Evolutionary conservation across 1,140 invertebrate species (phyloP).

Genomic region (Cydia strobilella): DNA sequence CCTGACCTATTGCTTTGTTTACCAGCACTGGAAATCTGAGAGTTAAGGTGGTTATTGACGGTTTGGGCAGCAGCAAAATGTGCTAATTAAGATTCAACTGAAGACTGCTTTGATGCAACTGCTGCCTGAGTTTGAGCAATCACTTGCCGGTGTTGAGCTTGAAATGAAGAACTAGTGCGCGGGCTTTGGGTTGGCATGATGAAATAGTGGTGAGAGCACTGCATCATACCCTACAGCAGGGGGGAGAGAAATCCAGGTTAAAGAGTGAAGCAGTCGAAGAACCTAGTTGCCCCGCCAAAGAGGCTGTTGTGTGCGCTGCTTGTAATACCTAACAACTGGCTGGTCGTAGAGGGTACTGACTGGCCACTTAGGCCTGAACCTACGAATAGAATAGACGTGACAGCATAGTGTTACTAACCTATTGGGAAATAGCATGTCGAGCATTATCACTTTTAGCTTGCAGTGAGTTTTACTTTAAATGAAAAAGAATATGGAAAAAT

Average conservation of each 20-base stretch:
- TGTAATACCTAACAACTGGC: conserved; percentile 83
- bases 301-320: conserved; percentile 82
- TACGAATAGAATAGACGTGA: no score
- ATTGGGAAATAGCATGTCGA: no score
- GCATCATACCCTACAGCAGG: no score
- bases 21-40: conserved; percentile 80
- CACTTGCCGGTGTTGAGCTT: conserved; percentile 81
- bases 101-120: conserved; percentile 78
- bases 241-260: background rate
- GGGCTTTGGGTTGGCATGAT: conserved; percentile 72
- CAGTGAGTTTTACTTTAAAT: no score
- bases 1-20: conserved; percentile 80
- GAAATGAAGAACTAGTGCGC: conserved; percentile 81
- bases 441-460: no score
- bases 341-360: conserved; percentile 81
- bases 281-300: conserved; percentile 81
- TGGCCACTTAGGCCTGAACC: conserved; percentile 76
- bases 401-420: no score
- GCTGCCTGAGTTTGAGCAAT: conserved; percentile 80
- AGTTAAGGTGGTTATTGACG: conserved; percentile 83
- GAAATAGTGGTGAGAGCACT: conserved; percentile 21
- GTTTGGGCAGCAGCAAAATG: conserved; percentile 84
- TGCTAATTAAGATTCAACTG: conserved; percentile 82
- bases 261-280: conserved; percentile 77
- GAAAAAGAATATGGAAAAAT: background rate